Conservation (phyloP, 2,888 invertebrate genomes). For the Erebia aethiops region DNA sequence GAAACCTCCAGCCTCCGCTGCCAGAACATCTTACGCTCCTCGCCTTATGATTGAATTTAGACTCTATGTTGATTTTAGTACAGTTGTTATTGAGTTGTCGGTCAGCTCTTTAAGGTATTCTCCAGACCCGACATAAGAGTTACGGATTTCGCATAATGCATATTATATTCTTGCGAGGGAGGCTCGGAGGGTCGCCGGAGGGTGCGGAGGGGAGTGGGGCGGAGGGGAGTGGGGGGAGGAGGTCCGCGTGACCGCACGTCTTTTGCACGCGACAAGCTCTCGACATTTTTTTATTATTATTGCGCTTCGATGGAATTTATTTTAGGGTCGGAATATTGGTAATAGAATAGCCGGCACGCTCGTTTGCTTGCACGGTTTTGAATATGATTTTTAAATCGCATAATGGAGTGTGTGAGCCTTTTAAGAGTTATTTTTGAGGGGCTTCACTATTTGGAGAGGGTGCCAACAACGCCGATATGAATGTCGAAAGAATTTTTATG, state of each 20-base stretch:
- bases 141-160: conserved; percentile 83
- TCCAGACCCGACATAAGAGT: conserved; percentile 74
- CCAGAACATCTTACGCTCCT: conserved; percentile 43
- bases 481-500: conserved; percentile 41
- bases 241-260: conserved; percentile 79
- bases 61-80: conserved; percentile 38
- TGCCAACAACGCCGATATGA: conserved; percentile 47
- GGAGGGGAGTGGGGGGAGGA: conserved; percentile 34
- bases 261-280: conserved; percentile 81
- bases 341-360: conserved; percentile 72
- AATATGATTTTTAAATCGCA: conserved; percentile 81
- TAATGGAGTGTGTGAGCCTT: conserved; percentile 75
- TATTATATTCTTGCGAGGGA: conserved; percentile 72
- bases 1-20: conserved; percentile 47
- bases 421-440: conserved; percentile 69
- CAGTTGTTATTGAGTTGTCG: conserved; percentile 40
- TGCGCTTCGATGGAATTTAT: conserved; percentile 81
- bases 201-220: conserved; percentile 44
- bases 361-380: conserved; percentile 73
- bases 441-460: conserved; percentile 38
- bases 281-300: conserved; percentile 83
- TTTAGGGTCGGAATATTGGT: conserved; percentile 65
- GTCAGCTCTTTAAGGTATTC: conserved; percentile 66
- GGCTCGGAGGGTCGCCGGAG: conserved; percentile 43
- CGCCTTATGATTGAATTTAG: conserved; percentile 17